Evolutionary conservation across 2,113 vertebrate genomes (phyloP), one percentile per base, ranked within the genome.

Genomic region (Calidris pugnax): DNA sequence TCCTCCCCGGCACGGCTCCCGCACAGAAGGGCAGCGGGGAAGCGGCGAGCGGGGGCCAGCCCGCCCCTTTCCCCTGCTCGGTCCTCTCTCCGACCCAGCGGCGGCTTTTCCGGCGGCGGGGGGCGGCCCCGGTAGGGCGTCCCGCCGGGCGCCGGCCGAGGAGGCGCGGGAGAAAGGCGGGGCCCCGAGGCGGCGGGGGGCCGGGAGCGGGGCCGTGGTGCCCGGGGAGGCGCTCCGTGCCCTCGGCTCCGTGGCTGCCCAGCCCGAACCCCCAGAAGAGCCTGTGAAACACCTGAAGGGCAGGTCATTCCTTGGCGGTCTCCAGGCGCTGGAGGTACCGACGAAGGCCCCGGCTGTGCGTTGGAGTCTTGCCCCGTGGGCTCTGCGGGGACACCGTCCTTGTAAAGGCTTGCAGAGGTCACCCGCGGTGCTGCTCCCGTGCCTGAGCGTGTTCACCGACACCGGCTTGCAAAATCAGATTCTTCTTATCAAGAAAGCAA

Each of bases 251-350:
- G 30, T 9, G 2, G 37, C 50, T 21, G 74, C 47, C 33, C 23
- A 0, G 30, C 1, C 8, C 2, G 19, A 48, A 0, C 0, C 7
- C 19, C 6, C 41, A 0, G 10, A 5, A 39, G 12, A 10, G 1
- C 2, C 43, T 5, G 19, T 0, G 17, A 1, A 0, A 5, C 0
- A 4, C 0, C 35, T 0, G 0, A 0, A 3, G 5, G 19, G 9
- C 18, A 0, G 1, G 1, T 1, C 0, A 4, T 2, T 15, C 0
- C 15, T 16, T 0, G 4, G 18, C 45, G 3, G 37, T 0, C 19
- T 63, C 5, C 28, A 8, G 1, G 0, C 1, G 1, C 1, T 0
- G 43, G 7, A 5, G 26, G 28, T 5, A 20, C 3, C 2, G 17
- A 3, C 4, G 33, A 8, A 3, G 0, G 21, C 1, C 11, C 33